phyloP scores from a whole-genome alignment of 1,140 invertebrate species.

The Episyrphus balteatus region DNA sequence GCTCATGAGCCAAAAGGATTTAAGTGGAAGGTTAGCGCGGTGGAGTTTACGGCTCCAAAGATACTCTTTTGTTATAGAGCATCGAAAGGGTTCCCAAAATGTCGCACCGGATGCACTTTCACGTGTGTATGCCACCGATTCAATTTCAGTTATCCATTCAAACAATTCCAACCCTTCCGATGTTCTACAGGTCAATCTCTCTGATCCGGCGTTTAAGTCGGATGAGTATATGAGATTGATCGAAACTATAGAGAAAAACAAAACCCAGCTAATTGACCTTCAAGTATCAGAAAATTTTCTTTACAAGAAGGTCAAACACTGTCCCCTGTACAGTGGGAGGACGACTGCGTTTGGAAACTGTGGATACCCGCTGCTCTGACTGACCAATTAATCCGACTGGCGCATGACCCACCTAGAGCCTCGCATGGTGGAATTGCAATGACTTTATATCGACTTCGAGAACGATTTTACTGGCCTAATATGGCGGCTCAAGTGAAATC shows the following conservation, averaged over 20 bases:
- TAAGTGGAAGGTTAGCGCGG: conserved; percentile 20
- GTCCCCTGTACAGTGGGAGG: neutral
- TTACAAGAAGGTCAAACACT: neutral
- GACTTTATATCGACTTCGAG: too few relatives aligned
- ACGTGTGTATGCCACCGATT: neutral
- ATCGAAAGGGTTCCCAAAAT: conserved; percentile 11
- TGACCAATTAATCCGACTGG: too few relatives aligned
- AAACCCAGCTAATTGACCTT: neutral
- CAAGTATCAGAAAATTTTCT: neutral
- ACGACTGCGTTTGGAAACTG: neutral
- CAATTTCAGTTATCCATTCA: too few relatives aligned
- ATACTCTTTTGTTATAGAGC: conserved; percentile 16
- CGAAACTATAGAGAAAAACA: neutral
- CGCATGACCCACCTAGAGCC: too few relatives aligned
- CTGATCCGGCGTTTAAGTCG: neutral
- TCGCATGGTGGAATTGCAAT: too few relatives aligned
- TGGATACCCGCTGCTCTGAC: neutral
- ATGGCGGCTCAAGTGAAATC: too few relatives aligned
- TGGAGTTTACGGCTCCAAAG: conserved; percentile 28
- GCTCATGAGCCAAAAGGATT: conserved; percentile 35
- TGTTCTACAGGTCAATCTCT: too few relatives aligned
- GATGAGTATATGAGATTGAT: neutral
- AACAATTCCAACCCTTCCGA: too few relatives aligned
- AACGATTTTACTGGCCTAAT: too few relatives aligned
- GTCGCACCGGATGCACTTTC: neutral